Base-by-base conservation (phyloP, 2,888 invertebrate genomes). In the Parnassius mnemosyne region DNA sequence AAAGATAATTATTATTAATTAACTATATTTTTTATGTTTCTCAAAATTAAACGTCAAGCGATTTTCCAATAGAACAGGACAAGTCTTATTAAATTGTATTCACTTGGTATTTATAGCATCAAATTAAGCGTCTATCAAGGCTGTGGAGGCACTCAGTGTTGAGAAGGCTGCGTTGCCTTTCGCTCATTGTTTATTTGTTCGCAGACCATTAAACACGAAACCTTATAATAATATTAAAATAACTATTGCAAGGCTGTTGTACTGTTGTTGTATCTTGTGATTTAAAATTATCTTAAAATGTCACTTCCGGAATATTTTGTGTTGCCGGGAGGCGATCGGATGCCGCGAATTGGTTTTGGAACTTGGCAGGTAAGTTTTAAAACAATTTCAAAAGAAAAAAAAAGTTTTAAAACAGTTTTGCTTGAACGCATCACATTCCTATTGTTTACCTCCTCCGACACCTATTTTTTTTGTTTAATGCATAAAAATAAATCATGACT, bases 281-380 rank as follows among this genome's bases (percentile, higher is more conserved):
- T 49, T 43, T 53, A 41, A 44, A 34, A 34, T 63, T 58, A 60
- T 47, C 34, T 16, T 25, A 68, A 47, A 43, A 89, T 89, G 89
- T 71, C 83, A 41, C 65, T 81, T 57, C 75, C 81, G 42, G 67
- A 87, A 68, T 85, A 81, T 72, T 83, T 85, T 69, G 80, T 76
- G 53, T 72, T 91, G 56, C 79, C 83, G 53, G 81, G 82, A 70
- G 95, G 95, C 3, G 88, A 93, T 57, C 91, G 88, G 63, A 94
- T 96, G 93, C 96, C 96, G 9, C 87, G 93, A 58, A 84, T 96
- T 56, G 96, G 96, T 57, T 94, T 95, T 74, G 96, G 96, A 62
- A 96, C 96, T 63, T 96, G 96, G 96, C 94, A 95, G 92, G 96
- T 96, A 85, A 89, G 89, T 88, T 49, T 43, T 42, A 50, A 25